These are phyloP conservation scores for Scaptomyza graminum DNA, from an alignment of 1,140 invertebrate genomes.

Conservation along the genomic window DNA sequence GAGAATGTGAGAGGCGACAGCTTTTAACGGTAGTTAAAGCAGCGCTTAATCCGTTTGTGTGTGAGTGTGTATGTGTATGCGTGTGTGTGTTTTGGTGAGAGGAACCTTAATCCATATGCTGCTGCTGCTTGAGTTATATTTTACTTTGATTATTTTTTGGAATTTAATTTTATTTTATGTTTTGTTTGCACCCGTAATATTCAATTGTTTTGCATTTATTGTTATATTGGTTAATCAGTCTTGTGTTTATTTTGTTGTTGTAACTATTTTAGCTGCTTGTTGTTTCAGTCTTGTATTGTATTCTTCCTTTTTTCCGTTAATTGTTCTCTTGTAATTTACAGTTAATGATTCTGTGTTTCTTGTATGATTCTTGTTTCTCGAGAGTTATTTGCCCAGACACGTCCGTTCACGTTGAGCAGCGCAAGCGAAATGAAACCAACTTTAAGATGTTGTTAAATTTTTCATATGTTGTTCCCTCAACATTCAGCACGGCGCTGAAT, in stretches of 20 bases:
- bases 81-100: constrained; percentile 45
- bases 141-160: constrained; percentile 18
- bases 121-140: constrained; percentile 38
- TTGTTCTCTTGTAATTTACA: constrained; percentile 43
- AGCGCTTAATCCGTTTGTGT: constrained; percentile 66
- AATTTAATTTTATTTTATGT: constrained; percentile 43
- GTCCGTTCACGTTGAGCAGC: constrained; percentile 67
- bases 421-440: constrained; percentile 56
- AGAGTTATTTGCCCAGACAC: constrained; percentile 40
- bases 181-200: constrained; percentile 65
- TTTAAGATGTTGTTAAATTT: constrained; percentile 19
- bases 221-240: constrained; percentile 75
- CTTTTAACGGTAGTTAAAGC: constrained; percentile 64
- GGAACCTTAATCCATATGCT: constrained; percentile 83
- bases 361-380: constrained; percentile 37
- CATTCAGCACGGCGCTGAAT: constrained; percentile 38
- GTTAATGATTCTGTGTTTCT: constrained; percentile 33
- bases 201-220: constrained; percentile 63
- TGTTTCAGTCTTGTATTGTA: constrained; percentile 53
- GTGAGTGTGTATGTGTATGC: constrained; percentile 39
- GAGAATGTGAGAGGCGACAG: constrained; percentile 32
- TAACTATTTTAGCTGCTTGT: constrained; percentile 64
- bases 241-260: constrained; percentile 37
- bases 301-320: constrained; percentile 43
- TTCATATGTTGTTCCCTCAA: constrained; percentile 17